Evolutionary conservation across 2,888 invertebrate species (phyloP), one percentile per base, ranked within the genome.

Genomic region (Limnephilus marmoratus): DNA sequence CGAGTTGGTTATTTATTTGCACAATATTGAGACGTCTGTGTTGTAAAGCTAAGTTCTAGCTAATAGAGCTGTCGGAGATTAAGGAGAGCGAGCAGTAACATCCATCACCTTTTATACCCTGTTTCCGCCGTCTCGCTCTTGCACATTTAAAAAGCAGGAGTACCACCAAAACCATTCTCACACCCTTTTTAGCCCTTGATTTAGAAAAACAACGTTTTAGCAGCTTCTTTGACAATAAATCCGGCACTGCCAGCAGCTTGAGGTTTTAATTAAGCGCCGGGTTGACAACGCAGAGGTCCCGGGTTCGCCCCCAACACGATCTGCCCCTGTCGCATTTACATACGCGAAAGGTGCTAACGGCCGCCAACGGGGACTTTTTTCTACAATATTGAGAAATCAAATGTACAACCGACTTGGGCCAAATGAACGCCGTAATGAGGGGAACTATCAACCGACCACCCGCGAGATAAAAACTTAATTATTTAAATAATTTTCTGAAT

Each of bases 241-340:
- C 9, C 68, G 24, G 68, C 68, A 68, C 68, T 68, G 68, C 9
- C 9, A 9, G 24, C 68, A 24, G 68, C 68, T 83, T 86, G 91
- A 92, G 89, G 92, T 82, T 92, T 92, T 92, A 92, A 92, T 92
- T 92, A 92, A 92, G 91, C 91, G 91, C 68, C 68, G 68, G 68
- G 68, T 24, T 68, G 68, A 92, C 92, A 91, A 90, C 83, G 90
- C 37, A 82, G 85, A 91, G 83, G 53, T 89, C 87, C 85, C 37
- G 88, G 87, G 87, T 45, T 81, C 82, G 82, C 29, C 37, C 85
- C 85, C 24, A 81, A 91, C 91, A 91, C 80, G 12, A n/a, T 34
- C 13, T 90, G 85, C 90, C 90, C 83, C 53, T 85, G 85, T 41
- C 90, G 29, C 88, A 88, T 88, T 88, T 24, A 68, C 88, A 88